These are phyloP conservation scores for Odobenus rosmarus DNA, from an alignment of 2,113 vertebrate genomes.

Conservation along the genomic window DNA sequence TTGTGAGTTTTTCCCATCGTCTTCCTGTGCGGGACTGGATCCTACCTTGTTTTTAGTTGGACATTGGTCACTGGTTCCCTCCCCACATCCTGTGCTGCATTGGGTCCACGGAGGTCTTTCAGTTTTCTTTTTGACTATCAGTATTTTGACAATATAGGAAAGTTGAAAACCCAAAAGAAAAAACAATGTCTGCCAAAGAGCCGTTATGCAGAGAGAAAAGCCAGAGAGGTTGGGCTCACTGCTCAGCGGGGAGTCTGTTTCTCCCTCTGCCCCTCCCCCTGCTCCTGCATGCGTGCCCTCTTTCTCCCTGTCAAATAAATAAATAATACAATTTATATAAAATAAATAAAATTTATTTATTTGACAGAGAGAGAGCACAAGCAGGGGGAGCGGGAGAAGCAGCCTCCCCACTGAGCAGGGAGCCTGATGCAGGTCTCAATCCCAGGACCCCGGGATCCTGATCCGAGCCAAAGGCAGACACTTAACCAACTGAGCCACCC, in stretches of 20 bases:
- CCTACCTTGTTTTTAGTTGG: background rate
- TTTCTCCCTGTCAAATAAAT: no score
- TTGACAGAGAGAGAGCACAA: background rate
- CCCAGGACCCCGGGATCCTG: background rate
- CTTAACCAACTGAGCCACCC: background rate
- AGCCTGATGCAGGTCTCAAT: fast-evolving
- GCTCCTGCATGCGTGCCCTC: no score
- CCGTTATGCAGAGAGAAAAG: background rate
- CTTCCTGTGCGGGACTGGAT: background rate
- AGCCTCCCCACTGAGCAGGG: background rate
- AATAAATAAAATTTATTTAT: no score
- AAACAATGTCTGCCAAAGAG: background rate
- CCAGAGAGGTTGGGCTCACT: background rate
- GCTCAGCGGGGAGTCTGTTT: no score
- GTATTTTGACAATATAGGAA: background rate
- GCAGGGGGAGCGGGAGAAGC: background rate
- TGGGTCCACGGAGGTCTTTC: background rate
- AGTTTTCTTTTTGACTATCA: background rate
- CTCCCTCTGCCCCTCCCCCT: no score
- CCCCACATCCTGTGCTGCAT: background rate
- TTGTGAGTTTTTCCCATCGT: background rate
- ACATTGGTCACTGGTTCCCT: background rate
- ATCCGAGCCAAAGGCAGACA: background rate
- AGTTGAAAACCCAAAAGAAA: background rate
- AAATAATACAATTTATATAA: no score